Conservation (phyloP, 2,797 vertebrate genomes). For the Glossophaga mutica region DNA sequence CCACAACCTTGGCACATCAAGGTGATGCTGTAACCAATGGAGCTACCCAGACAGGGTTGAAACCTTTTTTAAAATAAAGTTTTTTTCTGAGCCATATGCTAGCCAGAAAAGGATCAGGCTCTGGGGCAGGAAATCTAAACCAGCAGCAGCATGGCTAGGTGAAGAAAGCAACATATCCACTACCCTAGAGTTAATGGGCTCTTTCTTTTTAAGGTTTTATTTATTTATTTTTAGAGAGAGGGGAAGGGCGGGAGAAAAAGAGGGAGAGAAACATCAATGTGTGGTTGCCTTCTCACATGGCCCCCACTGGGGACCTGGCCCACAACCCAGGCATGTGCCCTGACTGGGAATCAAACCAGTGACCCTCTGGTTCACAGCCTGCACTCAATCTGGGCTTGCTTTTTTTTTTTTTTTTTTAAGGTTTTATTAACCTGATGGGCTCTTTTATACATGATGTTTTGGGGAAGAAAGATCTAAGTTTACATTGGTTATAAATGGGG, state of each 20-base stretch:
- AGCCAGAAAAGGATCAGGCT: not conserved
- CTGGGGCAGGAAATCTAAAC: not conserved
- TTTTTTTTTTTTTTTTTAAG: too few relatives aligned
- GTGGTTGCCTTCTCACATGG: too few relatives aligned
- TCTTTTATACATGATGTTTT: not conserved
- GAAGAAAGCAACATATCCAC: not conserved
- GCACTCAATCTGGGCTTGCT: too few relatives aligned
- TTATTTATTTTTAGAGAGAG: too few relatives aligned
- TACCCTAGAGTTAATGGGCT: not conserved
- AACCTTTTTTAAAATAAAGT: not conserved
- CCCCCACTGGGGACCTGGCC: too few relatives aligned
- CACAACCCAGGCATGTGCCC: too few relatives aligned
- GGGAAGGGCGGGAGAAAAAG: too few relatives aligned
- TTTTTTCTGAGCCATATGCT: not conserved
- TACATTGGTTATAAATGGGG: not conserved
- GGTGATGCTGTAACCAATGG: not conserved
- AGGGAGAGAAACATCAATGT: too few relatives aligned
- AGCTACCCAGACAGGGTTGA: not conserved
- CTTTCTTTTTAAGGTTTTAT: not conserved
- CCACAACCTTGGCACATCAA: not conserved
- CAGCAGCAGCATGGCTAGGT: not conserved
- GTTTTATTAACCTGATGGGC: too few relatives aligned
- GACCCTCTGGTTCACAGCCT: too few relatives aligned
- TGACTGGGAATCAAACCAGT: too few relatives aligned
- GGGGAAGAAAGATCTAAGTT: not conserved